Evolutionary conservation across 2,888 invertebrate genomes (phyloP).

Genomic region (Melanostoma scalare): DNA sequence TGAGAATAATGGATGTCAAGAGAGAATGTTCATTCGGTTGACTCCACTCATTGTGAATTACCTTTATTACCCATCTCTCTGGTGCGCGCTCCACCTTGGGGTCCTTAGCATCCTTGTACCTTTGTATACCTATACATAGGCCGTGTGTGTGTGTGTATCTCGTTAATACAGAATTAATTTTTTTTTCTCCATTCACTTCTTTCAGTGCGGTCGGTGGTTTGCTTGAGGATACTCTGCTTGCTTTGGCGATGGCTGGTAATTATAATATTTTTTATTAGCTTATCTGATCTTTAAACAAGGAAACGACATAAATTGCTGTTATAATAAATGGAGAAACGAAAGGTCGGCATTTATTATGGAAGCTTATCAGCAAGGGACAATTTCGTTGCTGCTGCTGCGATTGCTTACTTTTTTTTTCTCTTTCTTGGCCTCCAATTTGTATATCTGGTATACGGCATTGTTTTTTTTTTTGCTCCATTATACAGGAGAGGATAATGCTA

Average conservation of each 20-base stretch:
- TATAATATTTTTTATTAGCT: slow-evolving; percentile 82
- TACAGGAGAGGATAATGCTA: slow-evolving; percentile 45
- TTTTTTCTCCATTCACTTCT: slow-evolving; percentile 32
- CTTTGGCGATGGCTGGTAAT: slow-evolving; percentile 77
- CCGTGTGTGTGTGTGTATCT: slow-evolving; percentile 23
- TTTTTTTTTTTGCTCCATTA: slow-evolving; percentile 23
- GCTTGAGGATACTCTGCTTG: slow-evolving; percentile 58
- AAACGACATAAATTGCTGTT: slow-evolving; percentile 81
- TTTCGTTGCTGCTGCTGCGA: slow-evolving; percentile 71
- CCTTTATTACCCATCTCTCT: slow-evolving; percentile 63
- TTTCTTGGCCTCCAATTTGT: slow-evolving; percentile 45
- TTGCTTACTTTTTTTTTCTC: slow-evolving; percentile 35
- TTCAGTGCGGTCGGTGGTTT: slow-evolving; percentile 17
- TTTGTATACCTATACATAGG: background rate
- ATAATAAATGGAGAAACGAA: slow-evolving; percentile 82
- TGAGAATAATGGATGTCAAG: slow-evolving; percentile 70
- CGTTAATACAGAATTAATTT: slow-evolving; percentile 38
- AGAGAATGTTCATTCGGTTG: slow-evolving; percentile 70
- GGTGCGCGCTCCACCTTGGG: slow-evolving; percentile 29
- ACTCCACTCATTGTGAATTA: slow-evolving; percentile 71
- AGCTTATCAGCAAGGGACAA: slow-evolving; percentile 81
- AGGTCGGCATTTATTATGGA: slow-evolving; percentile 82
- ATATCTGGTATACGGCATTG: slow-evolving; percentile 2
- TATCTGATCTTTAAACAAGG: slow-evolving; percentile 80
- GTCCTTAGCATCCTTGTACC: slow-evolving; percentile 39